These are phyloP conservation scores for Netelia fuscicornis DNA, from an alignment of 2,888 invertebrate species.

Conservation along the genomic window DNA sequence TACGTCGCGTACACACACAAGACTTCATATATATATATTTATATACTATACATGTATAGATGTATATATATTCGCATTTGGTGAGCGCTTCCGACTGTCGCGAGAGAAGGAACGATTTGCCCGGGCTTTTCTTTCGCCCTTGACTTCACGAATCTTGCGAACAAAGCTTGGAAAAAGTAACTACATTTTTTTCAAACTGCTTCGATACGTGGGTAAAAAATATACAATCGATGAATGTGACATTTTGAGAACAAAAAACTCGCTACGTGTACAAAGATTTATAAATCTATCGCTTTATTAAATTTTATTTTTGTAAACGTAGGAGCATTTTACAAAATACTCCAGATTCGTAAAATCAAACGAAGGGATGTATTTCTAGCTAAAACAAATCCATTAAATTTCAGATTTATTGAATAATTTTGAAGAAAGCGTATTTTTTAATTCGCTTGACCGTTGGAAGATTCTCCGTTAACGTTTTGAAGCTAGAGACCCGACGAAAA, in stretches of 20 bases:
- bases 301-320: no score
- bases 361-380: no score
- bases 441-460: not conserved
- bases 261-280: no score
- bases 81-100: conserved; percentile 60
- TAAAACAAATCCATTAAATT: no score
- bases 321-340: no score
- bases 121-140: conserved; percentile 62
- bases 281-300: no score
- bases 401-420: not conserved
- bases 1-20: conserved; percentile 69
- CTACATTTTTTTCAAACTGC: not conserved
- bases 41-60: conserved; percentile 1
- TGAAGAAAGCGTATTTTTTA: not conserved
- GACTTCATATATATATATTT: not conserved
- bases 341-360: no score
- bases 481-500: conserved; percentile 12
- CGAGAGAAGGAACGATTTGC: conserved; percentile 54
- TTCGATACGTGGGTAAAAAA: not conserved
- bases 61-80: conserved; percentile 60
- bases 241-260: no score
- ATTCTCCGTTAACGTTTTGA: conserved; percentile 23
- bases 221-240: not conserved
- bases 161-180: conserved; percentile 76
- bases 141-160: conserved; percentile 54